Evolutionary conservation across 2,888 invertebrate species (phyloP).

Genomic region (Tuta absoluta): DNA sequence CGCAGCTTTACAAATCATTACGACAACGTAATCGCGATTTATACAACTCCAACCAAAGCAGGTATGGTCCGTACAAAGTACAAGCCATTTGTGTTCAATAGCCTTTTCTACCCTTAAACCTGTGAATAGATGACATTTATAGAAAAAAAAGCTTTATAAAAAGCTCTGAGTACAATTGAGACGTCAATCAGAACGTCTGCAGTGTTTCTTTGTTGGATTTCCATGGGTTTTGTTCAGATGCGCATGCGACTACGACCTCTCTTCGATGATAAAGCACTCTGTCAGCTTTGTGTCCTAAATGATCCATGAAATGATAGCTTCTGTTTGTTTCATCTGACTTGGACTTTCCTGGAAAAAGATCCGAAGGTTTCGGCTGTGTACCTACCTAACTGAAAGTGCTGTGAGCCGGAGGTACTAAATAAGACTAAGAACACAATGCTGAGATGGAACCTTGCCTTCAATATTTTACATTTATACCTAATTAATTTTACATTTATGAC

Average conservation of each 20-base stretch:
- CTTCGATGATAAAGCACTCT: background rate
- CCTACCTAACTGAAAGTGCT: no score
- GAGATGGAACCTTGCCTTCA: no score
- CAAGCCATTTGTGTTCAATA: constrained; percentile 10
- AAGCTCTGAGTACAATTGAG: constrained; percentile 42
- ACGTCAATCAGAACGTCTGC: constrained; percentile 31
- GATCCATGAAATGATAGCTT: constrained; percentile 65
- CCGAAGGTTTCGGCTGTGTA: no score
- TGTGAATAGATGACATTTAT: constrained; percentile 53
- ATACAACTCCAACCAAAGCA: constrained; percentile 14
- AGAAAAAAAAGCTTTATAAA: constrained; percentile 49
- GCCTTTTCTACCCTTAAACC: constrained; percentile 20
- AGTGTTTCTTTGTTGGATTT: constrained; percentile 27
- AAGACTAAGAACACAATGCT: no score
- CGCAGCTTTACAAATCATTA: constrained; percentile 21
- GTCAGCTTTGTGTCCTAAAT: constrained; percentile 55
- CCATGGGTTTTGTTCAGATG: constrained; percentile 29
- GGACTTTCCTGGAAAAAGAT: background rate
- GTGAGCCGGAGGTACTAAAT: no score
- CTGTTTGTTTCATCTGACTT: constrained; percentile 33
- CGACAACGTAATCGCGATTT: constrained; percentile 7
- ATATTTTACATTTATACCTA: no score
- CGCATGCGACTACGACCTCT: constrained; percentile 54
- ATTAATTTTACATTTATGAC: no score
- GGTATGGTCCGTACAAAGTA: constrained; percentile 9